Percentiles rank a stretch among this genome's conserved stretches.
Conservation (phyloP, 2,113 vertebrate species). For the Notarius lentiginosus region DNA sequence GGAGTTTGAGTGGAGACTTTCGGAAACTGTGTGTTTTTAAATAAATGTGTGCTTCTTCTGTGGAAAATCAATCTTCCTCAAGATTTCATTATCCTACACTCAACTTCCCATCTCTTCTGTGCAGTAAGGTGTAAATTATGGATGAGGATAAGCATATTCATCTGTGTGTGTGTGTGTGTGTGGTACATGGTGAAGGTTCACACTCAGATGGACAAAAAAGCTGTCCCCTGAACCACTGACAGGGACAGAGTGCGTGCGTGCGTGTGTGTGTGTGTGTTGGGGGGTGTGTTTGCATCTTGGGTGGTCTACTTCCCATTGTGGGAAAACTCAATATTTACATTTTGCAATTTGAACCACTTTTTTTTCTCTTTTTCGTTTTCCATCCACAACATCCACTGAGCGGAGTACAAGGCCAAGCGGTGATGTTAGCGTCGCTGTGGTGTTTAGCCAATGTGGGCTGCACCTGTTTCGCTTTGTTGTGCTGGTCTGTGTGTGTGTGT, state of each 20-base stretch:
- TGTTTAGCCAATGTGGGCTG: constrained; percentile 5
- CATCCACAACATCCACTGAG: constrained; percentile 73
- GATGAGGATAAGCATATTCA: background rate
- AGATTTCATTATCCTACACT: background rate
- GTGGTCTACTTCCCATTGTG: constrained; percentile 82
- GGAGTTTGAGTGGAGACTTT: background rate
- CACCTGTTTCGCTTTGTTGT: constrained; percentile 65
- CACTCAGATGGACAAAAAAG: background rate
- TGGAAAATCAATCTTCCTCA: background rate
- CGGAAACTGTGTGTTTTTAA: background rate
- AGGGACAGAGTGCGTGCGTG: constrained; percentile 37
- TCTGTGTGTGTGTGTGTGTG: constrained; percentile 5
- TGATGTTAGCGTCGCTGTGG: background rate
- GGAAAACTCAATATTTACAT: constrained; percentile 87
- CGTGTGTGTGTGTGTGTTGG: constrained; percentile 52
- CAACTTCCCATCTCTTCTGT: background rate
- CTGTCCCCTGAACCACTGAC: constrained; percentile 66
- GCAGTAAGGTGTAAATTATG: background rate
- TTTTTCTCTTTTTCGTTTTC: constrained; percentile 76
- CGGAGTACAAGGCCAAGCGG: constrained; percentile 24
- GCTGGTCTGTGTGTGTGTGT: constrained; percentile 14
- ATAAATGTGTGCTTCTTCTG: background rate
- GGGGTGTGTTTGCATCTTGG: constrained; percentile 74
- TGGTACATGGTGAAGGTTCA: constrained; percentile 63
- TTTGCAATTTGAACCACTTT: constrained; percentile 81